Conservation (phyloP, 2,888 invertebrate genomes). For the Cryptops parisi region DNA sequence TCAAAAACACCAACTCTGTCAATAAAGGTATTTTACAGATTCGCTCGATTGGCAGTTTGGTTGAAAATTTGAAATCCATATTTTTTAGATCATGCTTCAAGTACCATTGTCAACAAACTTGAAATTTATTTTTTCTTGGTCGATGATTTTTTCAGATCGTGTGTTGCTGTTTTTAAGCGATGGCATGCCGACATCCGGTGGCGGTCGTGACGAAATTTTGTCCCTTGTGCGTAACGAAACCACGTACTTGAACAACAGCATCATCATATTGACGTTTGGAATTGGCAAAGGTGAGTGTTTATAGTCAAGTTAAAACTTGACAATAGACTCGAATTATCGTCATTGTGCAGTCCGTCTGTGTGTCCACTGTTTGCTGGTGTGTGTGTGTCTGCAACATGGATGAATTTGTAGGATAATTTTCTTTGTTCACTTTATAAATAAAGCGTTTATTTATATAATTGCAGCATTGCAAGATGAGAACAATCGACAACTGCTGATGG, state of each 20-base stretch:
- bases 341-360: no score
- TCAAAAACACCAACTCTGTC: not conserved
- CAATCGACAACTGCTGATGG: slow-evolving; percentile 1
- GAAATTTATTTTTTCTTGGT: not conserved
- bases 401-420: not conserved
- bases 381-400: not conserved
- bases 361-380: no score
- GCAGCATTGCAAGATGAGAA: slow-evolving; percentile 8
- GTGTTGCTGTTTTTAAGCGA: slow-evolving; percentile 8
- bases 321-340: no score
- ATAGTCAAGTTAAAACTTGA: no score
- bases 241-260: not conserved
- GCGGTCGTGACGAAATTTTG: not conserved
- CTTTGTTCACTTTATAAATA: not conserved
- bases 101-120: not conserved
- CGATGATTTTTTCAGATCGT: slow-evolving; percentile 4
- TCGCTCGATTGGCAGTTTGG: no score
- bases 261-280: slow-evolving; percentile 3
- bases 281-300: slow-evolving; percentile 8
- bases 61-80: no score
- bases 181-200: slow-evolving; percentile 8
- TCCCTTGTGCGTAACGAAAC: not conserved
- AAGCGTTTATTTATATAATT: not conserved
- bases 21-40: slow-evolving; percentile 7
- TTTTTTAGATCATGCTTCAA: not conserved